Evolutionary conservation across 2,888 invertebrate species (phyloP).

Genomic region (Eristalis pertinax): DNA sequence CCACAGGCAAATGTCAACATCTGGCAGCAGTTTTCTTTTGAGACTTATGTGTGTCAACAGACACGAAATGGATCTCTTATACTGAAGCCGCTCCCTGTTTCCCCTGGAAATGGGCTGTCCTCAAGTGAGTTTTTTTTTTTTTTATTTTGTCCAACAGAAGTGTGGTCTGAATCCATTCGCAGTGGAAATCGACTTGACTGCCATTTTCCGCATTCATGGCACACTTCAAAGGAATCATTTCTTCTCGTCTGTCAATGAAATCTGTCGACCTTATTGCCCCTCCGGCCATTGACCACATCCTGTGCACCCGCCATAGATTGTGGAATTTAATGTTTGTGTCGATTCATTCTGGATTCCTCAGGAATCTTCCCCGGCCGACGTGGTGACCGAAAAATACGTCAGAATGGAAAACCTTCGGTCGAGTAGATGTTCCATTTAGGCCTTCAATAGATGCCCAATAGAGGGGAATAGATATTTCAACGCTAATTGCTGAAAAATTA

Average conservation of each 20-base stretch:
- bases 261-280: constrained; percentile 28
- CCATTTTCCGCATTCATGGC: constrained; percentile 52
- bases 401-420: not conserved
- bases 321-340: constrained; percentile 33
- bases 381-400: not conserved
- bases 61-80: not conserved
- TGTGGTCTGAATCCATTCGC: not conserved
- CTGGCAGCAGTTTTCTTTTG: not conserved
- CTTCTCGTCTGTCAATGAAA: too few species aligned
- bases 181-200: constrained; percentile 44
- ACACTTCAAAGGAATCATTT: constrained; percentile 19
- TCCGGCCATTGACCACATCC: constrained; percentile 53
- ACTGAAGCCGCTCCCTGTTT: not conserved
- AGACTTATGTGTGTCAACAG: not conserved
- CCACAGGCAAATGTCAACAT: not conserved
- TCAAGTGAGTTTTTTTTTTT: constrained; percentile 4
- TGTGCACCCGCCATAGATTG: not conserved
- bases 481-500: constrained; percentile 66
- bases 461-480: not conserved
- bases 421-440: not conserved
- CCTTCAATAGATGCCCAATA: not conserved
- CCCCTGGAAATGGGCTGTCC: too few species aligned
- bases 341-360: too few species aligned
- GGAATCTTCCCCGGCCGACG: not conserved
- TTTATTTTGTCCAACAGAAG: not conserved